These are phyloP conservation scores for Aphis gossypii DNA, from an alignment of 1,140 invertebrate species.

Conservation along the genomic window DNA sequence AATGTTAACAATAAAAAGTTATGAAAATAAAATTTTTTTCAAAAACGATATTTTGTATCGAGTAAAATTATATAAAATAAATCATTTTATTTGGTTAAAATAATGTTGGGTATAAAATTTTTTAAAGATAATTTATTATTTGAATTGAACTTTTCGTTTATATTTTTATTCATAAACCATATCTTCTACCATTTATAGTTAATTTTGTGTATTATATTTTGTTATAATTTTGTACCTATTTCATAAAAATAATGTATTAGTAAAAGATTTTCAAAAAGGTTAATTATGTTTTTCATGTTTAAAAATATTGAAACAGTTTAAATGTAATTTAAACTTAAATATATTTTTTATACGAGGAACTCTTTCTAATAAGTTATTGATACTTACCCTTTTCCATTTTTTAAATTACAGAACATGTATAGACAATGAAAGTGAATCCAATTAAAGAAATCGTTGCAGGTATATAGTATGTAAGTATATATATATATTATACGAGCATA, in stretches of 20 bases:
- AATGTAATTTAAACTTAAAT: not conserved
- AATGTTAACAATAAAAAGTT: not conserved
- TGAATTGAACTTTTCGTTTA: not conserved
- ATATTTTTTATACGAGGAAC: not conserved
- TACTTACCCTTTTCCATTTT: not conserved
- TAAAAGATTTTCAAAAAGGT: not conserved
- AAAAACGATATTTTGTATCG: not conserved
- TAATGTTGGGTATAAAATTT: not conserved
- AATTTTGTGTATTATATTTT: not conserved
- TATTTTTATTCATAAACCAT: not conserved
- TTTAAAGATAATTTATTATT: not conserved
- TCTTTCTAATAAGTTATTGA: not conserved
- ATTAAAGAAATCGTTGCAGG: slow-evolving; percentile 14
- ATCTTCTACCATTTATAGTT: not conserved
- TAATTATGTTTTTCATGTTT: not conserved
- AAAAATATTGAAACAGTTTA: not conserved
- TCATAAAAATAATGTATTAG: not conserved
- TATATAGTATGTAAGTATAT: not conserved
- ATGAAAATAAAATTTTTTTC: not conserved
- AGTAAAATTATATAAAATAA: no score
- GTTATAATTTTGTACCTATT: not conserved
- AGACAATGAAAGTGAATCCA: slow-evolving; percentile 37
- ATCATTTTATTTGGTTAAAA: not conserved
- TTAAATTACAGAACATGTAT: not conserved
- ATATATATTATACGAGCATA: not conserved